A percentile compares a stretch with the other conserved stretches of the same genome.
Evolutionary conservation across 2,888 invertebrate genomes (phyloP).

Genomic region (Trichopoda pennipes): DNA sequence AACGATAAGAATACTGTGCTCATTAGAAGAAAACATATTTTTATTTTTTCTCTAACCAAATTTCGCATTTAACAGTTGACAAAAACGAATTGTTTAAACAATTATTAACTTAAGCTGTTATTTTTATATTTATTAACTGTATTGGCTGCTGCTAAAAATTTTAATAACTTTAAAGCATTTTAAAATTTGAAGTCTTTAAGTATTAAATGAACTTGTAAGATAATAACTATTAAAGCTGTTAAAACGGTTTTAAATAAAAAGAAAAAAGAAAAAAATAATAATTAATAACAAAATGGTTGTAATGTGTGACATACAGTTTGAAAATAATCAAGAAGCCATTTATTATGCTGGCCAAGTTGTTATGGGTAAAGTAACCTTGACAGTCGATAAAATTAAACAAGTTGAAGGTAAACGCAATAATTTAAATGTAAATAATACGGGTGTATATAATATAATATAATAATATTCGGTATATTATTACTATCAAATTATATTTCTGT

Average conservation of each 20-base stretch:
- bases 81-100: constrained; percentile 2
- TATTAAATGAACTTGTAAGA: constrained; percentile 3
- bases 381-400: constrained; percentile 71
- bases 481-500: neutral
- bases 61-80: constrained; percentile 31
- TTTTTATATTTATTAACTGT: constrained; percentile 1
- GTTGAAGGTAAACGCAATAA: constrained; percentile 55
- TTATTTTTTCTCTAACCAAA: neutral
- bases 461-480: neutral
- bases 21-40: neutral
- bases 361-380: constrained; percentile 72
- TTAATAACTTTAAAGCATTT: constrained; percentile 21
- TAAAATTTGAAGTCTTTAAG: constrained; percentile 16
- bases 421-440: constrained; percentile 31
- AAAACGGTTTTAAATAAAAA: neutral
- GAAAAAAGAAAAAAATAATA: no score
- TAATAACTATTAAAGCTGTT: neutral
- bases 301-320: constrained; percentile 75
- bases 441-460: no score
- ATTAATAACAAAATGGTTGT: constrained; percentile 71
- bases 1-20: constrained; percentile 39
- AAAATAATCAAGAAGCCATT: constrained; percentile 75
- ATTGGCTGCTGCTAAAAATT: neutral
- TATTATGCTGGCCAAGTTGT: constrained; percentile 78
- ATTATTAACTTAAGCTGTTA: neutral